Evolutionary conservation across 2,113 vertebrate genomes (phyloP).

Genomic region (Silurus glanis): DNA sequence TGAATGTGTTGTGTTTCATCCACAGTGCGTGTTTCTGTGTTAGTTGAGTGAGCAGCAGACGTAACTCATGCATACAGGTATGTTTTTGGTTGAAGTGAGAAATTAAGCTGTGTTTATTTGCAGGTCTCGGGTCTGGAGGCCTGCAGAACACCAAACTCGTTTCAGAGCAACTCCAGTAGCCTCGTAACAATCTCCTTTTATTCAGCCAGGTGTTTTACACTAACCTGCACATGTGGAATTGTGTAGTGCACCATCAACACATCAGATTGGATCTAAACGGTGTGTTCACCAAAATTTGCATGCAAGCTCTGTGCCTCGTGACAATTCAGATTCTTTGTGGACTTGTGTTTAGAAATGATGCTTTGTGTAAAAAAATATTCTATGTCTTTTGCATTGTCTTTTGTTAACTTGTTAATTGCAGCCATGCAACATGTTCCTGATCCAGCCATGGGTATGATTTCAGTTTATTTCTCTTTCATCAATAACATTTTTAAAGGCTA

Average conservation of each 20-base stretch:
- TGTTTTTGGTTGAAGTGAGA: slow-evolving; percentile 33
- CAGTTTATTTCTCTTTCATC: too few relatives aligned
- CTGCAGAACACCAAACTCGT: slow-evolving; percentile 35
- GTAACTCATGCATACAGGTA: slow-evolving; percentile 33
- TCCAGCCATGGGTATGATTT: too few relatives aligned
- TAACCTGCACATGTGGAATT: slow-evolving; percentile 47
- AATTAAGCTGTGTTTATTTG: slow-evolving; percentile 53
- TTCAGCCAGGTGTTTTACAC: slow-evolving; percentile 36
- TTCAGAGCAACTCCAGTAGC: slow-evolving; percentile 35
- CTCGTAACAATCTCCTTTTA: slow-evolving; percentile 43
- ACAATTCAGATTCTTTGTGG: slow-evolving; percentile 15
- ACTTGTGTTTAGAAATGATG: not conserved
- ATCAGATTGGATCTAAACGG: slow-evolving; percentile 23
- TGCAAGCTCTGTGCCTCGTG: slow-evolving; percentile 1
- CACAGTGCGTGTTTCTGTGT: slow-evolving; percentile 20
- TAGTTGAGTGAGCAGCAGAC: slow-evolving; percentile 18
- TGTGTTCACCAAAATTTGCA: not conserved
- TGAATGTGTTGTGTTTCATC: slow-evolving; percentile 17
- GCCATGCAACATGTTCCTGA: too few relatives aligned
- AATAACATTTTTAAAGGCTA: too few relatives aligned
- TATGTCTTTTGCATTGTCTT: not conserved
- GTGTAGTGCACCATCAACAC: slow-evolving; percentile 27
- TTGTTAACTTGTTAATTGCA: too few relatives aligned
- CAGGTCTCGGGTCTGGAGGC: slow-evolving; percentile 30
- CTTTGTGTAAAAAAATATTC: not conserved